These are phyloP conservation scores for Rhinichthys klamathensis DNA, from an alignment of 2,113 vertebrate species.

Conservation along the genomic window DNA sequence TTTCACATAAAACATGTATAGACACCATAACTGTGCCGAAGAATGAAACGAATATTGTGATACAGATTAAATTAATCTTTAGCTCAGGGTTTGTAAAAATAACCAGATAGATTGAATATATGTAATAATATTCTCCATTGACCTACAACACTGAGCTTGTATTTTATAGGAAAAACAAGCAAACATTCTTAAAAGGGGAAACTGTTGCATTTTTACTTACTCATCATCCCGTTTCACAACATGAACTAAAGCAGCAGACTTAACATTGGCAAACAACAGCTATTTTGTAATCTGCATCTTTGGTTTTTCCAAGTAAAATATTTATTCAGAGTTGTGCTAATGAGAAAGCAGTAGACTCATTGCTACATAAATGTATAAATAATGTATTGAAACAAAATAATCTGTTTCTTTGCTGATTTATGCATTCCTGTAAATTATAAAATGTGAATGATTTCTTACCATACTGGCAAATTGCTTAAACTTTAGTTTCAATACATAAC, in stretches of 20 bases:
- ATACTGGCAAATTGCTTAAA: background rate
- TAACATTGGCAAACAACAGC: constrained; percentile 4
- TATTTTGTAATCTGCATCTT: constrained; percentile 51
- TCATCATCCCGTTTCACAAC: constrained; percentile 1
- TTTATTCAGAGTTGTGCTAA: constrained; percentile 33
- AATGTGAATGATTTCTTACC: no score
- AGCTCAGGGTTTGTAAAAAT: background rate
- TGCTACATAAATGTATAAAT: constrained; percentile 6
- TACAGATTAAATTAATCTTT: background rate
- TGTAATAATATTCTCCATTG: background rate
- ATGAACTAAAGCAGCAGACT: constrained; percentile 10
- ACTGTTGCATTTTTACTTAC: background rate
- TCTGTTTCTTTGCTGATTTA: background rate
- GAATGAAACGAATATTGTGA: background rate
- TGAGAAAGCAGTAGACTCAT: constrained; percentile 19
- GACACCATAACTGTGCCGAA: background rate
- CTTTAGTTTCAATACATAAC: background rate
- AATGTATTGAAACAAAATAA: constrained; percentile 9
- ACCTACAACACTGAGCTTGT: background rate
- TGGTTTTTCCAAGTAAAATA: constrained; percentile 51
- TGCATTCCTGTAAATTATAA: background rate
- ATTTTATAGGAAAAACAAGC: background rate
- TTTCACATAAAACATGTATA: background rate
- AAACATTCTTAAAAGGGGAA: background rate
- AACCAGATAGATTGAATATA: background rate